phyloP scores from a whole-genome alignment of 2,888 invertebrate genomes.

The Graphium colonna region DNA sequence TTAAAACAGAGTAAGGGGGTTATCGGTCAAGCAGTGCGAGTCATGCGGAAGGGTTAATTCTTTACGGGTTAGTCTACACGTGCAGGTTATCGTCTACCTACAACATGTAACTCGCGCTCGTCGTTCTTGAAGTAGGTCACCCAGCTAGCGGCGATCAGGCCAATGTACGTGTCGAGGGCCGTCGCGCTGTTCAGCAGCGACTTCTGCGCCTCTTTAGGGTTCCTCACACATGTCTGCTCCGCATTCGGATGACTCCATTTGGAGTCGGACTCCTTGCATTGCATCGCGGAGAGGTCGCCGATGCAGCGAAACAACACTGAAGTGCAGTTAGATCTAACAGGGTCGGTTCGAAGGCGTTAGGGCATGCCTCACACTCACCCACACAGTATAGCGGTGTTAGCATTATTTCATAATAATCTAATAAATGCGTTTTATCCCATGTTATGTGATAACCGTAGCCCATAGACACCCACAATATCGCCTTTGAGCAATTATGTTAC shows the following conservation, averaged over 20 bases:
- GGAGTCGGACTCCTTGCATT: constrained; percentile 54
- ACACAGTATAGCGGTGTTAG: too few species aligned
- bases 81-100: constrained; percentile 52
- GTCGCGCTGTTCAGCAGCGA: constrained; percentile 62
- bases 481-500: too few species aligned
- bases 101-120: constrained; percentile 63
- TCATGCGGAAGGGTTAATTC: constrained; percentile 31
- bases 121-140: constrained; percentile 61
- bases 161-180: constrained; percentile 68
- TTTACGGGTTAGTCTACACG: constrained; percentile 23
- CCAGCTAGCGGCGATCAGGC: constrained; percentile 70
- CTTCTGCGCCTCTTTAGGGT: constrained; percentile 54
- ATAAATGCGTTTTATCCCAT: too few species aligned
- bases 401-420: too few species aligned
- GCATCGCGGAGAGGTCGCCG: constrained; percentile 68
- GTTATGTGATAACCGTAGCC: too few species aligned
- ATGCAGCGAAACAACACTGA: constrained; percentile 75
- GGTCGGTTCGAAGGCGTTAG: constrained; percentile 22
- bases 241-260: constrained; percentile 27
- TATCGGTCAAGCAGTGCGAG: constrained; percentile 25
- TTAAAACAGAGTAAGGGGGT: too few species aligned
- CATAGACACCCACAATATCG: too few species aligned
- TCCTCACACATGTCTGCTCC: constrained; percentile 53
- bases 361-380: constrained; percentile 30
- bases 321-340: constrained; percentile 44